Percentiles rank a stretch among this genome's conserved stretches.
These are phyloP conservation scores for Pimpla rufipes DNA, from an alignment of 2,888 invertebrate species.

Conservation along the genomic window DNA sequence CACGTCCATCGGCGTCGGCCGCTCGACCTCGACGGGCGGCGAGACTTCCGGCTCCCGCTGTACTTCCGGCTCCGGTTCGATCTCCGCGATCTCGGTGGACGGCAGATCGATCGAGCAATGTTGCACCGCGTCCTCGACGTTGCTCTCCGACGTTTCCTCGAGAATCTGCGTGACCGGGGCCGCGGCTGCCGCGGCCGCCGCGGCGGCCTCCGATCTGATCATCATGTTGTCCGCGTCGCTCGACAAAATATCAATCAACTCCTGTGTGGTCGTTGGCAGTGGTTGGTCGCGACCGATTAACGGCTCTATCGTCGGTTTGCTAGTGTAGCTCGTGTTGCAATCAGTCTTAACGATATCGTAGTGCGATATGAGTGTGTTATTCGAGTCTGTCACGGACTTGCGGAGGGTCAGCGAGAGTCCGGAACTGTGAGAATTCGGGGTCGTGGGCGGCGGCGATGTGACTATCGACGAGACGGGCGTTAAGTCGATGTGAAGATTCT, in stretches of 20 bases:
- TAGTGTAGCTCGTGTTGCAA: slow-evolving; percentile 77
- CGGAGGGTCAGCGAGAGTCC: slow-evolving; percentile 82
- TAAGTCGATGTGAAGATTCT: slow-evolving; percentile 80
- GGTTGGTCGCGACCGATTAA: slow-evolving; percentile 81
- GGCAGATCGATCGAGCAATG: slow-evolving; percentile 79
- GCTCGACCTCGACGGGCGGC: slow-evolving; percentile 1
- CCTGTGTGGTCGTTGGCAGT: slow-evolving; percentile 83
- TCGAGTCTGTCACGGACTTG: slow-evolving; percentile 83
- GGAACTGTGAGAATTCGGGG: slow-evolving; percentile 75
- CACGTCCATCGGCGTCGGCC: slow-evolving; percentile 48
- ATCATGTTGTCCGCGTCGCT: slow-evolving; percentile 78
- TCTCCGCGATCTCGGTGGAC: slow-evolving; percentile 84
- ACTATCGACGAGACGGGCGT: slow-evolving; percentile 62
- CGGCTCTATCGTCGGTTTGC: slow-evolving; percentile 78
- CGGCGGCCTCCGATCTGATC: slow-evolving; percentile 70
- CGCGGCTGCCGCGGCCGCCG: background rate
- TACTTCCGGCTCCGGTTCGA: slow-evolving; percentile 85
- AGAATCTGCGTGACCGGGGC: background rate
- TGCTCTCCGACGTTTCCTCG: slow-evolving; percentile 64
- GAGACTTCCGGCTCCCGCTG: slow-evolving; percentile 69
- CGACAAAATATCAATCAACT: slow-evolving; percentile 83
- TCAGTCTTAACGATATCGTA: slow-evolving; percentile 85
- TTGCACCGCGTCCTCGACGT: slow-evolving; percentile 75
- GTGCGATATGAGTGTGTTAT: slow-evolving; percentile 83
- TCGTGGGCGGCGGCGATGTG: slow-evolving; percentile 69